These are phyloP conservation scores for Galleria mellonella DNA, from an alignment of 1,140 invertebrate genomes.

Conservation along the genomic window DNA sequence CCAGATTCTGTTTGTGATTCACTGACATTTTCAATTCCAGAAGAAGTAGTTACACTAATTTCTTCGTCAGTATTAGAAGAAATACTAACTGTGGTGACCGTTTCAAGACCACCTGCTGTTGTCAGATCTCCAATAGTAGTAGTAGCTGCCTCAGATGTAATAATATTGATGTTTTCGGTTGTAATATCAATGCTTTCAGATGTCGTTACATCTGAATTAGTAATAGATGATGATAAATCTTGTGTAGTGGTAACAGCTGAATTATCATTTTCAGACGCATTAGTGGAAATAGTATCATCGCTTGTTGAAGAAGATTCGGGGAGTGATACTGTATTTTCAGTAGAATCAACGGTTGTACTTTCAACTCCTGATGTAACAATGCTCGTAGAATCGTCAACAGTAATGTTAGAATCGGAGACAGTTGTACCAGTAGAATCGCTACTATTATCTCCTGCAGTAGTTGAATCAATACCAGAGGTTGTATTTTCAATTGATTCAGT, in stretches of 20 bases:
- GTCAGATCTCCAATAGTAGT: too few relatives aligned
- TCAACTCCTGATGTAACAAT: too few relatives aligned
- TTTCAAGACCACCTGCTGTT: too few relatives aligned
- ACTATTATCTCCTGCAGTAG: too few relatives aligned
- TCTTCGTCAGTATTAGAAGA: too few relatives aligned
- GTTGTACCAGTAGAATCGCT: neutral
- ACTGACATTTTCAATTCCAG: too few relatives aligned
- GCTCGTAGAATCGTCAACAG: too few relatives aligned
- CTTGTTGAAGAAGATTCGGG: too few relatives aligned
- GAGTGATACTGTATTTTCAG: neutral
- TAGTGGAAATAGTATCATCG: neutral
- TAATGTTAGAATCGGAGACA: conserved; percentile 1
- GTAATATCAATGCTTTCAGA: neutral
- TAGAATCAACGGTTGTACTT: neutral
- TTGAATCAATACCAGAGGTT: neutral
- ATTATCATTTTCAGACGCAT: neutral
- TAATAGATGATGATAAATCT: neutral
- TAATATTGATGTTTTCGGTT: neutral
- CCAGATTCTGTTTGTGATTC: too few relatives aligned
- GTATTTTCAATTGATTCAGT: neutral
- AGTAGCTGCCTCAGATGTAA: too few relatives aligned
- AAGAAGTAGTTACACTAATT: too few relatives aligned
- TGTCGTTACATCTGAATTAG: neutral
- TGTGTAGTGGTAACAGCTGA: neutral
- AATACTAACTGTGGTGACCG: too few relatives aligned